Evolutionary conservation across 2,113 vertebrate genomes (phyloP), one percentile per base, ranked within the genome.

Genomic region (Malurus alboscapulatus): DNA sequence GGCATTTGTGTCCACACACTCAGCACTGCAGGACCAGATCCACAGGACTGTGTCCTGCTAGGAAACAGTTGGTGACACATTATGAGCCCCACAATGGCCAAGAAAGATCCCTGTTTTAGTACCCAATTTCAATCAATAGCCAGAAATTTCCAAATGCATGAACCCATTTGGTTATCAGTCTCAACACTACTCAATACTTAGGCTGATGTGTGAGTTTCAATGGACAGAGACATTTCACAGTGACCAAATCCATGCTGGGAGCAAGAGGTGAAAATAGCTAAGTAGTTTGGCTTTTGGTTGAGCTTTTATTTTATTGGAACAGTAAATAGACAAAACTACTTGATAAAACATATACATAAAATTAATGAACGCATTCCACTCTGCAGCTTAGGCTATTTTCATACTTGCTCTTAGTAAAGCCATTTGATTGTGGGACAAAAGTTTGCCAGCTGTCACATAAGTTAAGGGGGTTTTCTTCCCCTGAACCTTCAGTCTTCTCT

Each of bases 111-210:
- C 75, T 71, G 71, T 54, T 71, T 87, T 78, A 48, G 26, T 36
- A 36, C 29, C 44, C 38, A 25, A 12, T 71, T 71, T 75, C 65
- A 67, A 0, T 32, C 89, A 55, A 84, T 3, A 84, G 14, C 30
- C 36, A 87, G 40, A 63, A 67, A 27, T 8, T 17, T 44, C n/a
- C 40, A 59, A 14, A 65, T 9, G 26, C 0, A 1, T 50, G 30
- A 48, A 79, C 44, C 45, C 55, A 27, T 75, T 48, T 19, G 36
- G 12, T n/a, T 25, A 3, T 34, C 8, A 74, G 44, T 42, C 3
- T 6, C 65, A 63, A 42, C 0, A 0, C 6, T 11, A 34, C 25
- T 76, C 58, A 73, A 17, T 34, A 65, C 2, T 0, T 17, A 62
- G 22, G 15, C 16, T 66, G 55, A 65, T 48, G 24, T 8, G 20